Base-by-base conservation (phyloP, 2,888 invertebrate species). In the Chironomus riparius region DNA sequence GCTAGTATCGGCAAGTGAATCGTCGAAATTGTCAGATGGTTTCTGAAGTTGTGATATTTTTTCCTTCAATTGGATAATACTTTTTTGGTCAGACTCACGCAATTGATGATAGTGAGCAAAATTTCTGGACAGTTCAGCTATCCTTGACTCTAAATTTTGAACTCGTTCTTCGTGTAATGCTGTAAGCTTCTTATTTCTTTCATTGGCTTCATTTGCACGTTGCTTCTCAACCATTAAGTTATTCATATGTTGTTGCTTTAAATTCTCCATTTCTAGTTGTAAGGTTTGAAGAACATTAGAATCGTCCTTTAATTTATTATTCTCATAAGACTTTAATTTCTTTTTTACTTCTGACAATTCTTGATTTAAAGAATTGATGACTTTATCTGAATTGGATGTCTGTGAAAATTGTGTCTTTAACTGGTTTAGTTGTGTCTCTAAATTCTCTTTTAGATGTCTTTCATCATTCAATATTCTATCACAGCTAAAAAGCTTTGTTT, bases 381-480 rank as follows among this genome's bases (percentile, higher is more conserved):
- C 83, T 79, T 48, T 83, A 80, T 80, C 83, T 0, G 78, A 68
- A 65, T 77, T 78, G 71, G 82, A 82, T 69, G 81, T 85, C 79
- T 79, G 81, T 3, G 83, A 83, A 22, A 85, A 83, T 78, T 85
- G 85, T 62, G 80, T 85, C 80, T 85, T 86, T 3, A 86, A 80
- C 78, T 87, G 86, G 78, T 87, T 87, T 2, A 87, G 78, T 79
- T 89, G 88, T 79, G 84, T 84, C 82, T 94, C 93, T 4, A 92
- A 84, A 77, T 89, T 89, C 80, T 94, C 93, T 81, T 91, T 91
- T 0, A 87, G 86, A 78, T 88, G 89, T 28, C 92, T 87, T 81
- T 95, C 95, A 77, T 89, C 89, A 21, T 89, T 88, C 73, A 94
- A 84, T 76, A 93, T 94, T 76, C 93, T 86, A 79, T 94, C 93